A percentile compares a stretch with the other conserved stretches of the same genome.
Conservation (phyloP, 2,888 invertebrate genomes). For the Ganaspis brasiliensis region DNA sequence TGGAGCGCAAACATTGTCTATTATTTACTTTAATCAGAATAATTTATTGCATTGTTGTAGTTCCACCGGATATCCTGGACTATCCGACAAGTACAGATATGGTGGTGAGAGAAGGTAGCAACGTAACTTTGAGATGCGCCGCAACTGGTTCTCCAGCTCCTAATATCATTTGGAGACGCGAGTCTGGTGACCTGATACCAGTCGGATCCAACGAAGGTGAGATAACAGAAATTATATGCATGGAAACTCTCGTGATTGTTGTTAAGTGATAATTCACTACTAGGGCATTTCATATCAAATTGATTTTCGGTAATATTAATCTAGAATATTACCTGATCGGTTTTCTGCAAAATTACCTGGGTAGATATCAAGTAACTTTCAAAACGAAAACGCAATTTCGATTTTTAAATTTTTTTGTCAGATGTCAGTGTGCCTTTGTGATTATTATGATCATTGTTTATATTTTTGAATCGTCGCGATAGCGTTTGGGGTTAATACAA, state of each 20-base stretch:
- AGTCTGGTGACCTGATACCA: slow-evolving; percentile 89
- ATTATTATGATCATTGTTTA: no score
- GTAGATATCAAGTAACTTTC: no score
- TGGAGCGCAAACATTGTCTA: no score
- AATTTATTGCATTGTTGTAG: slow-evolving; percentile 80
- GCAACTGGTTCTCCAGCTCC: slow-evolving; percentile 91
- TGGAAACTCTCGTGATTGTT: neutral
- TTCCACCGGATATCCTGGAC: slow-evolving; percentile 93
- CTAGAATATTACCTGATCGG: no score
- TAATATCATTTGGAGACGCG: slow-evolving; percentile 93
- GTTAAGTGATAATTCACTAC: neutral
- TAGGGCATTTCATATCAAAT: neutral
- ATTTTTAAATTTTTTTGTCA: no score
- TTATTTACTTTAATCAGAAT: neutral
- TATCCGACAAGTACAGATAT: slow-evolving; percentile 92
- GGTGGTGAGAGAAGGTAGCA: slow-evolving; percentile 92
- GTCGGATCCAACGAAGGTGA: slow-evolving; percentile 87
- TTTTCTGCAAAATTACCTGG: no score
- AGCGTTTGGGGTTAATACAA: no score
- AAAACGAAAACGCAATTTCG: no score
- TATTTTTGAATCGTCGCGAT: no score
- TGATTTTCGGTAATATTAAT: neutral
- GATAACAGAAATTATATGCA: slow-evolving; percentile 13
- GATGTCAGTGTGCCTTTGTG: no score
- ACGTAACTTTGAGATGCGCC: slow-evolving; percentile 92